A percentile compares a stretch with the other conserved stretches of the same genome.
phyloP scores from a whole-genome alignment of 2,888 invertebrate genomes.

The Heliconius hortense region DNA sequence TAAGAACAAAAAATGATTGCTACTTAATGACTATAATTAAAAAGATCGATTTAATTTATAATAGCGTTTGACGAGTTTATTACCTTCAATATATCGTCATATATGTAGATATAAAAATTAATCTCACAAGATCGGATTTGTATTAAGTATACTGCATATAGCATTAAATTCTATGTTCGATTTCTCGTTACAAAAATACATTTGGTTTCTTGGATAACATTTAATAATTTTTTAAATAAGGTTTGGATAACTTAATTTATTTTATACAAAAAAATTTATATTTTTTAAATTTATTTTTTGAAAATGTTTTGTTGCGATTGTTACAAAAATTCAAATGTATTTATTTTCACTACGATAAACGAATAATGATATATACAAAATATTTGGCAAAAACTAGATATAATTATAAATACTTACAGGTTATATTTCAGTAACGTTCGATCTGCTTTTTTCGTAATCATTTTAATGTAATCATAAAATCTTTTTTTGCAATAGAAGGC shows the following conservation, averaged over 20 bases:
- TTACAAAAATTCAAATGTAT: neutral
- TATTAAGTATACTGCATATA: no score
- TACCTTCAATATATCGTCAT: neutral
- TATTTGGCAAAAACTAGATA: neutral
- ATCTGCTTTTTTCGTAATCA: neutral
- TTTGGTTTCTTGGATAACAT: no score
- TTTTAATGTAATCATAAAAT: neutral
- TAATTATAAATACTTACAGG: neutral
- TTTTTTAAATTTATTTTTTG: neutral
- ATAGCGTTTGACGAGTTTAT: neutral
- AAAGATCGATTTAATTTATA: constrained; percentile 10
- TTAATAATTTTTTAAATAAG: no score
- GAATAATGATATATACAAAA: neutral
- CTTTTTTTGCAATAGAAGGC: neutral
- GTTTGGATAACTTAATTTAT: no score
- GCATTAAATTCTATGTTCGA: no score
- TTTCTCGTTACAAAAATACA: no score
- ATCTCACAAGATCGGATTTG: neutral
- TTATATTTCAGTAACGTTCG: neutral
- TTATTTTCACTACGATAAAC: neutral
- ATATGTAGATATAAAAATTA: neutral
- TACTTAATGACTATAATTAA: constrained; percentile 19
- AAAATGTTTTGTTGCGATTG: neutral
- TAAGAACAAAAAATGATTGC: constrained; percentile 18
- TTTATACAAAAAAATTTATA: neutral